A percentile compares a stretch with the other conserved stretches of the same genome.
Evolutionary conservation across 2,888 invertebrate genomes (phyloP).

Genomic region (Drosophila sordidula): DNA sequence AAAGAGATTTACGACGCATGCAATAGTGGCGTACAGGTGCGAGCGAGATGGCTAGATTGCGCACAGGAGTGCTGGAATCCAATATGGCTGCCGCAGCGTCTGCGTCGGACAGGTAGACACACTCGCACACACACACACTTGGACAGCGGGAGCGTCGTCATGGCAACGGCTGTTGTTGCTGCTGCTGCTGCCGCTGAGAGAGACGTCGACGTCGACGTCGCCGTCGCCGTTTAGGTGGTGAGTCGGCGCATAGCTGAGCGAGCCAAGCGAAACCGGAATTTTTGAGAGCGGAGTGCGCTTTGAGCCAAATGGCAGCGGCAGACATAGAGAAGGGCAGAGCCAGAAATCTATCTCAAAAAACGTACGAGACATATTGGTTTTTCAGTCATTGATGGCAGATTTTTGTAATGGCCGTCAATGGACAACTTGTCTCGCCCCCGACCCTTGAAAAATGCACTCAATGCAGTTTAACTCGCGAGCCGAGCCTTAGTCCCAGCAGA

Average conservation of each 20-base stretch:
- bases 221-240: conserved; percentile 35
- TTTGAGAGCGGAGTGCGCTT: conserved; percentile 25
- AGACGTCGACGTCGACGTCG: conserved; percentile 8
- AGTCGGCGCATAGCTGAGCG: conserved; percentile 70
- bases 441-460: conserved; percentile 40
- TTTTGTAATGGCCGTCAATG: conserved; percentile 60
- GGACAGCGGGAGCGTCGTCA: conserved; percentile 57
- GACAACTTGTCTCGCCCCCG: conserved; percentile 12
- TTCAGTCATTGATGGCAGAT: conserved; percentile 53
- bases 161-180: conserved; percentile 54
- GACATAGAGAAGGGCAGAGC: conserved; percentile 30
- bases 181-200: conserved; percentile 15
- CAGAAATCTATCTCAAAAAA: conserved; percentile 33
- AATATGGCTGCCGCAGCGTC: conserved; percentile 80
- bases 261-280: conserved; percentile 65
- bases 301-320: conserved; percentile 34
- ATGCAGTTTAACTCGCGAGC: conserved; percentile 18
- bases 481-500: neutral
- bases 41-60: conserved; percentile 63
- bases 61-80: conserved; percentile 81
- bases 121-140: conserved; percentile 24
- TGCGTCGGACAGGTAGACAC: conserved; percentile 72
- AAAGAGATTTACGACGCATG: conserved; percentile 74
- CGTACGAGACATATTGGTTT: conserved; percentile 71
- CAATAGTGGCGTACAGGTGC: conserved; percentile 48